Evolutionary conservation across 2,113 vertebrate genomes (phyloP), one percentile per base, ranked within the genome.

Genomic region (Spheniscus mendiculus): DNA sequence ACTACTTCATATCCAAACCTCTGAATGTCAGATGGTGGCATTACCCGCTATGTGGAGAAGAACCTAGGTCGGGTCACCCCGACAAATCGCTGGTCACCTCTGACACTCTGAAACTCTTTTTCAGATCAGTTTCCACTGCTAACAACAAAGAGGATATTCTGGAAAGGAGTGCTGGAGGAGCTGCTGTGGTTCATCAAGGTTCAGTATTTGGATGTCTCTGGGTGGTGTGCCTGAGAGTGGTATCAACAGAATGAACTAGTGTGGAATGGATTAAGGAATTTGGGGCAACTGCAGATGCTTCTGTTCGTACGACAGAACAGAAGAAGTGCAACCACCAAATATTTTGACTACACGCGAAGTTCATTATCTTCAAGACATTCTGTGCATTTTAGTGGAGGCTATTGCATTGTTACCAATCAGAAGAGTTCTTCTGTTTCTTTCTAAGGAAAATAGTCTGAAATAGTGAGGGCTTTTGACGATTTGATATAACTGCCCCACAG

Each of bases 171-270:
- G 70, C 96, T 99, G 83, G 99, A 99, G 97, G 99, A 99, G 95
- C 87, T 99, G 93, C 97, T 99, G 79, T 99, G 99, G 99, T 99
- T 99, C 97, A 99, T 99, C 85, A 99, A 99, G 98, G 99, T 99
- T 97, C 80, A 2, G 19, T 78, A 11, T 49, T 69, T 8, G 89
- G 18, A 38, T 79, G 59, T 36, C 34, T 47, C 21, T 32, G 56
- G 13, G 32, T 14, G n/a, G 12, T 30, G 22, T 82, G 80, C 61
- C 25, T n/a, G 20, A 25, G 36, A 34, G 71, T 15, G 38, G 9
- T 34, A 17, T 11, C 2, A 25, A 19, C 5, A 36, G 30, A 25
- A 15, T 0, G 0, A 29, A 1, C 16, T 27, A 16, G 12, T 29
- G 17, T 59, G 27, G 53, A 10, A 26, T 52, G 44, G 44, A 13